phyloP scores from a whole-genome alignment of 2,888 invertebrate genomes.

The Lycia hirtaria region DNA sequence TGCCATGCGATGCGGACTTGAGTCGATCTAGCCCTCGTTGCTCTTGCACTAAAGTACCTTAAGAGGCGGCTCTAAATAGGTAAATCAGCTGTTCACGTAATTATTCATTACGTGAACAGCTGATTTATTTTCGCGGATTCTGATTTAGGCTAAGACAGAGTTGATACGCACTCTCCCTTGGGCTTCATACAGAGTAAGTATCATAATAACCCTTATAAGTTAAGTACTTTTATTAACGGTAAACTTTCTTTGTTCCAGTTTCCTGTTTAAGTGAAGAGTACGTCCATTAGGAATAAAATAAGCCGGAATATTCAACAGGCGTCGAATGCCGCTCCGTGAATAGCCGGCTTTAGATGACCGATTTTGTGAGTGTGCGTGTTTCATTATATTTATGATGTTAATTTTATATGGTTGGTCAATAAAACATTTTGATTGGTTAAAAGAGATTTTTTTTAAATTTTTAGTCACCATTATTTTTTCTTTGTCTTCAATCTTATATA shows the following conservation, averaged over 20 bases:
- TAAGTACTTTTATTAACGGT: background rate
- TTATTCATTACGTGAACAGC: no score
- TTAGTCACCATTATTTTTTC: background rate
- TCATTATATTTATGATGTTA: slow-evolving; percentile 19
- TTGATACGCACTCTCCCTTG: no score
- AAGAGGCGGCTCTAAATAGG: no score
- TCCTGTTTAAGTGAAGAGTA: slow-evolving; percentile 80
- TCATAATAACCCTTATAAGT: background rate
- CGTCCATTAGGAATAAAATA: slow-evolving; percentile 36
- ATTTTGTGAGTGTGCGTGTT: slow-evolving; percentile 37
- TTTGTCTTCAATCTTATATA: background rate
- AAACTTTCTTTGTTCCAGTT: slow-evolving; percentile 69
- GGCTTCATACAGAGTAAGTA: no score
- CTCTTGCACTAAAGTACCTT: no score
- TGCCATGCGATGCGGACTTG: no score
- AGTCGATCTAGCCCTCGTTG: no score
- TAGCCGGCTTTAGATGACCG: slow-evolving; percentile 25
- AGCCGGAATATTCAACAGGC: background rate
- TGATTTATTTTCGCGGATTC: no score
- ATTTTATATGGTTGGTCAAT: slow-evolving; percentile 44
- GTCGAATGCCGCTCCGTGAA: background rate
- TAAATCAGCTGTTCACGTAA: no score
- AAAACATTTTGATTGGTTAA: slow-evolving; percentile 31
- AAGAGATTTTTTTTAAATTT: slow-evolving; percentile 26
- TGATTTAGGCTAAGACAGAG: no score